Conservation (phyloP, 2,113 vertebrate genomes). For the Sander lucioperca region DNA sequence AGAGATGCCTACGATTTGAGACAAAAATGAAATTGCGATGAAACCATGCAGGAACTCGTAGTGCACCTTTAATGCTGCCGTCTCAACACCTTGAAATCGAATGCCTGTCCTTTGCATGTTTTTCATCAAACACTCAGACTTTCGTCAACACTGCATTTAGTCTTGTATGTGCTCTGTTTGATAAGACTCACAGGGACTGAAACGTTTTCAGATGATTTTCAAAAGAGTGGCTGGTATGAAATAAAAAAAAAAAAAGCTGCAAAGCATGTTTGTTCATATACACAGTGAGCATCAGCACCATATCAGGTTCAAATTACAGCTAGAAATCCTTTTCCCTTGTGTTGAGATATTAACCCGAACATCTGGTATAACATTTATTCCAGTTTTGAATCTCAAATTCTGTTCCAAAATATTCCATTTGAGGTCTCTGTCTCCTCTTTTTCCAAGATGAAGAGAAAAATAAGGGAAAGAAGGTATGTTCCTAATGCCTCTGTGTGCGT, state of each 20-base stretch:
- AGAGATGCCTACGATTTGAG: no score
- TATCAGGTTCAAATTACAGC: constrained; percentile 9
- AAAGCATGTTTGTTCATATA: not conserved
- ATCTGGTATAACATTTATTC: constrained; percentile 27
- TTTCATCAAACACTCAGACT: constrained; percentile 15
- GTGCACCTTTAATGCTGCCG: not conserved
- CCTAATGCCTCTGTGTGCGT: not conserved
- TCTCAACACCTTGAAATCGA: constrained; percentile 7
- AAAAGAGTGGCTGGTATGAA: not conserved
- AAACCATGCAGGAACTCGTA: no score
- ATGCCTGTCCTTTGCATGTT: not conserved
- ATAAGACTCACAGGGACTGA: constrained; percentile 30
- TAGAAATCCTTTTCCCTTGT: not conserved
- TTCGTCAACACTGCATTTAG: not conserved
- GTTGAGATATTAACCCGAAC: constrained; percentile 19
- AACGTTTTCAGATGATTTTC: not conserved
- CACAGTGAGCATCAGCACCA: not conserved
- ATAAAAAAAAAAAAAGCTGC: not conserved
- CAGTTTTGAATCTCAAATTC: constrained; percentile 25
- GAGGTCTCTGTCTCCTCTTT: not conserved
- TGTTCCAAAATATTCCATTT: constrained; percentile 30
- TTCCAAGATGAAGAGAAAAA: not conserved
- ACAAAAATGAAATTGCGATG: no score
- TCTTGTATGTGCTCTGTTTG: constrained; percentile 7
- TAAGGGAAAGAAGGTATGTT: not conserved